Base-by-base conservation (phyloP, 2,797 vertebrate genomes). In the Cynopterus sphinx region DNA sequence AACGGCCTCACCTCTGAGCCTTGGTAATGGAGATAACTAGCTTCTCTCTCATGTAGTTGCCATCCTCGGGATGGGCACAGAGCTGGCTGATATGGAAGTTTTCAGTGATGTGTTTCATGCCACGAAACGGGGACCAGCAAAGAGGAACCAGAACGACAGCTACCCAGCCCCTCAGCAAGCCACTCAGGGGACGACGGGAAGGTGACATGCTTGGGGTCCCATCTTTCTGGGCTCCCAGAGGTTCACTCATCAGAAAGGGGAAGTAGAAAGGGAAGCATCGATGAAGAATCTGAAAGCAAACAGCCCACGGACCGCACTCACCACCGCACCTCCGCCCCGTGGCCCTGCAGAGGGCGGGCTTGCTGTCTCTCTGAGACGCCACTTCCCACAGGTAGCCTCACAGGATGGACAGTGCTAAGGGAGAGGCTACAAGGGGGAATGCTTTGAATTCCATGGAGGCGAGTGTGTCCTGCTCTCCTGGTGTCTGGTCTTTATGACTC, bases 231-330 rank as follows among this genome's bases (percentile, higher is more conserved):
- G 71, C 46, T 65, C 63, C 77, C 63, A n/a, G 43, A 61, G 79
- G 31, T 51, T 75, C 43, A 49, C 36, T 65, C 33, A 28, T 59
- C 91, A 84, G 70, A 91, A 94, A 91, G 41, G 36, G 63, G 65
- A 97, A 92, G 91, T 6, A 3, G 77, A 26, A n/a, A 0, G 12
- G 79, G 79, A 94, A 70, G 79, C 61, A 73, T 28, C 83, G 49
- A 1, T 1, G 57, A 55, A 93, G 91, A 46, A 49, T 39, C 53
- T n/a, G n/a, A 57, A 73, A 63, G 87, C 74, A 39, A 91, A 70
- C 39, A 22, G 43, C 41, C 43, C 16, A 22, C 75, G 68, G 36
- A 63, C 41, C 21, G 0, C 81, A 53, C 9, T 39, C 12, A 36
- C 46, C 59, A 26, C 39, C 55, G 24, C 9, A 21, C 53, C 74